Evolutionary conservation across 2,888 invertebrate species (phyloP).

Genomic region (Apamea anceps): DNA sequence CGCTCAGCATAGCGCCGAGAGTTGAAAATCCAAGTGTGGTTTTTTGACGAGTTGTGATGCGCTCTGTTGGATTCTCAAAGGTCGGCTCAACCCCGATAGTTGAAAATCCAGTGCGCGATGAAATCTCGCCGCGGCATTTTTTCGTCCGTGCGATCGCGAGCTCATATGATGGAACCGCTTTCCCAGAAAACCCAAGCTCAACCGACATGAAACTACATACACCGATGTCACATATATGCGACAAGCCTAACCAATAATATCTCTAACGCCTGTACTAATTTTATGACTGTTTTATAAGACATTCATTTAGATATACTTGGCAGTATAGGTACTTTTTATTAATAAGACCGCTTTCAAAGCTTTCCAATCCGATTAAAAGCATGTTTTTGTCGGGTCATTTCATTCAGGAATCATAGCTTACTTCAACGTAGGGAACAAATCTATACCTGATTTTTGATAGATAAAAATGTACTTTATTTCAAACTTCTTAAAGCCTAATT

Average conservation of each 20-base stretch:
- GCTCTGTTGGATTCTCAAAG: neutral
- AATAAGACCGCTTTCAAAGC: constrained; percentile 40
- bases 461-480: constrained; percentile 79
- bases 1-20: too few species aligned
- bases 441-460: constrained; percentile 9
- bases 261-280: constrained; percentile 20
- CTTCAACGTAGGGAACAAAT: constrained; percentile 21
- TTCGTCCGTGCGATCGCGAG: neutral
- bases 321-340: constrained; percentile 40
- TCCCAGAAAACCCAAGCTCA: neutral
- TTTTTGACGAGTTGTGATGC: too few species aligned
- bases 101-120: neutral
- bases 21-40: too few species aligned
- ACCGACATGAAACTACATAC: constrained; percentile 36
- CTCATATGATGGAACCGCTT: neutral
- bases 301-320: constrained; percentile 34
- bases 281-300: constrained; percentile 18
- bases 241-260: constrained; percentile 50
- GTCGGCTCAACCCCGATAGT: neutral
- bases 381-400: constrained; percentile 9
- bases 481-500: constrained; percentile 77
- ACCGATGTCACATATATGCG: constrained; percentile 43
- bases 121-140: neutral
- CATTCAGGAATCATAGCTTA: constrained; percentile 18
- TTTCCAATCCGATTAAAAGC: constrained; percentile 30